Base-by-base conservation (phyloP, 2,888 invertebrate species). In the Leptogaster cylindrica region DNA sequence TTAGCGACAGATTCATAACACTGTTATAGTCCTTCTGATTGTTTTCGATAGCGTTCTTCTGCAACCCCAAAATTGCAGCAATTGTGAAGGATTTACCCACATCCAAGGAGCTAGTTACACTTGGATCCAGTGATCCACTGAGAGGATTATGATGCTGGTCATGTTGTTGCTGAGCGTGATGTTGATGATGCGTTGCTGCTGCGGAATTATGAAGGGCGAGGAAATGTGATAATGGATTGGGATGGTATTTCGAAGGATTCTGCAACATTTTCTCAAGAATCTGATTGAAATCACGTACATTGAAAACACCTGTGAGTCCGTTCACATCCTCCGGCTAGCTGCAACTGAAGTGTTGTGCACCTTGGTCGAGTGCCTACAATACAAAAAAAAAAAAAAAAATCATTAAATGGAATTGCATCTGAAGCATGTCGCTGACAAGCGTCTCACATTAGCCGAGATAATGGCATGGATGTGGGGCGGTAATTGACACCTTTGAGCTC, bases 31-130 rank as follows among this genome's bases (percentile, higher is more conserved):
- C 80, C 71, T 67, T 51, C 31, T 67, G 63, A n/a, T 50, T 39
- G n/a, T 68, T 67, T 31, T 74, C 73, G 36, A 73, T 73, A 44
- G 74, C 74, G 73, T 74, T 77, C 72, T 80, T 86, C 66, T 89
- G 88, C 71, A 92, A 79, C 0, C 93, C 93, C 73, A 94, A 85
- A 75, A 93, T 93, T 70, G 93, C 92, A 71, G 93, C 93, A 73
- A 94, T 94, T 20, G 93, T 93, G 75, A 94, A 94, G 4, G 92
- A 91, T 76, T 90, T 90, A 41, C 88, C 87, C 68, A 77, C 79
- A 73, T 81, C 81, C 71, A 81, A 76, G 70, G 81, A 77, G 72
- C 80, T 77, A 72, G 76, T 77, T 69, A 76, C 70, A 76, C 50
- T 39, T n/a, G 23, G 27, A 8, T 66, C 58, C 46, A 55, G n/a